phyloP scores from a whole-genome alignment of 2,113 vertebrate genomes.

The Cathartes aura region DNA sequence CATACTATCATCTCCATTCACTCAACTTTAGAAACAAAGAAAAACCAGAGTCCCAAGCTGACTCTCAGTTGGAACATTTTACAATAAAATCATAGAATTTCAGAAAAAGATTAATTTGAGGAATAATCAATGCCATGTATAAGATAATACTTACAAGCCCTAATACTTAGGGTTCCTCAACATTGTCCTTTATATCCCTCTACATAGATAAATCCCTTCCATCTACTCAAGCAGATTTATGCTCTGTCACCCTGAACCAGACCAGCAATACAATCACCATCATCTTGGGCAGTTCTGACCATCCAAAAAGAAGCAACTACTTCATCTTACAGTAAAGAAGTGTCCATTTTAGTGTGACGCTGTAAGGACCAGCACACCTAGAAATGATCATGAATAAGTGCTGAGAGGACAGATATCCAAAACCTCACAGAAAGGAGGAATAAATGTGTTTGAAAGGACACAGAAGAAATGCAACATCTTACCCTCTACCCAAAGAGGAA shows the following conservation, averaged over 20 bases:
- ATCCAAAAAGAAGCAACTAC: background rate
- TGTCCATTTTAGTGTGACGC: background rate
- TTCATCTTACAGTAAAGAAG: background rate
- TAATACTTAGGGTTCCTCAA: background rate
- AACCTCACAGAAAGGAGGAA: background rate
- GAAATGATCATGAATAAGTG: background rate
- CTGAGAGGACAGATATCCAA: background rate
- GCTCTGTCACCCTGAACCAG: background rate
- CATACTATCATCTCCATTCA: background rate
- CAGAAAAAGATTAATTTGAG: background rate
- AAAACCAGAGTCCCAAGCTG: background rate
- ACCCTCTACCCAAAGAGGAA: background rate
- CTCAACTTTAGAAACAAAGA: background rate
- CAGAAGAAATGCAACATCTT: background rate
- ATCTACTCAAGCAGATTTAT: background rate
- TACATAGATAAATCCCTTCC: background rate
- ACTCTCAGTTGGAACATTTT: background rate
- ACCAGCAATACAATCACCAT: background rate
- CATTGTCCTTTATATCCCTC: background rate
- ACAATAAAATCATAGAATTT: background rate
- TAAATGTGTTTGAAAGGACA: background rate
- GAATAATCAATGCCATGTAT: background rate
- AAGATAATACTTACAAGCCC: background rate
- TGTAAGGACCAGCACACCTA: background rate
- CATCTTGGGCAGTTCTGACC: background rate